A percentile compares a stretch with the other conserved stretches of the same genome.
Evolutionary conservation across 1,140 invertebrate genomes (phyloP).

Genomic region (Paralvinella palmiformis): DNA sequence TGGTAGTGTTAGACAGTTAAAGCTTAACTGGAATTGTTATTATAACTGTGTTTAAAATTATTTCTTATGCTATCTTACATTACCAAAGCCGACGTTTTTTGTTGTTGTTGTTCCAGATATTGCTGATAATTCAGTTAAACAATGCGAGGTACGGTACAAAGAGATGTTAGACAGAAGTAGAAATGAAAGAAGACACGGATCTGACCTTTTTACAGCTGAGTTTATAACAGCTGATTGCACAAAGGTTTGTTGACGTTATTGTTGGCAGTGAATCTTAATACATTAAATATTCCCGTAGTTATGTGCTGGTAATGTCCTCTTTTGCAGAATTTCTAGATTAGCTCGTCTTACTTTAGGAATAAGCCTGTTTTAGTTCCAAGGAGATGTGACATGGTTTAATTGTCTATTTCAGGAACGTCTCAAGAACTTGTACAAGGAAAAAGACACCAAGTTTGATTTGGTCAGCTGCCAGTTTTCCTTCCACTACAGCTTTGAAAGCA

Average conservation of each 20-base stretch:
- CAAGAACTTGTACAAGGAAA: constrained; percentile 64
- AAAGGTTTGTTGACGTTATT: constrained; percentile 55
- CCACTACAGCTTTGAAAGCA: constrained; percentile 87
- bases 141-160: constrained; percentile 59
- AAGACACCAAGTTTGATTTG: constrained; percentile 71
- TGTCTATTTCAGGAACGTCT: constrained; percentile 57
- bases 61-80: no score
- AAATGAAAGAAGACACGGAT: constrained; percentile 24
- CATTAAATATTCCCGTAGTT: no score
- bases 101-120: constrained; percentile 63
- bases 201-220: constrained; percentile 69
- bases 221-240: constrained; percentile 89
- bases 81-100: background rate
- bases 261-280: no score
- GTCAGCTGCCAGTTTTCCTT: constrained; percentile 97
- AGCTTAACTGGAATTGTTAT: no score
- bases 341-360: background rate
- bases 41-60: no score
- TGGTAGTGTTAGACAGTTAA: no score
- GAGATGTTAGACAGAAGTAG: constrained; percentile 43
- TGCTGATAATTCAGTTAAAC: constrained; percentile 82
- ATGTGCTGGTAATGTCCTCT: background rate
- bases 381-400: background rate
- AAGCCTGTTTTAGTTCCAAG: background rate
- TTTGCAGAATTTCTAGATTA: background rate